phyloP scores from a whole-genome alignment of 2,113 vertebrate genomes.

The Atrichornis clamosus region DNA sequence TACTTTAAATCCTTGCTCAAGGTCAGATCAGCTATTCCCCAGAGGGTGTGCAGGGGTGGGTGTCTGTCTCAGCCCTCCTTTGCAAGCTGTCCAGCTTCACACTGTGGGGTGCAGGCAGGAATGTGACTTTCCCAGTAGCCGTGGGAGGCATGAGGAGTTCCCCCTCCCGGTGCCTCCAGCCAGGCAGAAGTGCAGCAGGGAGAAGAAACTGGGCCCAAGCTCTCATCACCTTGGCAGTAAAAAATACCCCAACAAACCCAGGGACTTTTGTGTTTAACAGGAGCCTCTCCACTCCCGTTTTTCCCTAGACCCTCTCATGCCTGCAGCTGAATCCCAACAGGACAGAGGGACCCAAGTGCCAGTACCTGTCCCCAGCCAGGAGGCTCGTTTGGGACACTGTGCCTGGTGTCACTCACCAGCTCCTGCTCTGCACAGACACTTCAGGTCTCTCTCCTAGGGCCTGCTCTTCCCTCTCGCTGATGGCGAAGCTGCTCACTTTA shows the following conservation, averaged over 20 bases:
- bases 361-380: background rate
- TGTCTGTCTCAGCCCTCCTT: background rate
- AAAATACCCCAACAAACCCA: background rate
- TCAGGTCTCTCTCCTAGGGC: background rate
- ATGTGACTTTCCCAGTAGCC: background rate
- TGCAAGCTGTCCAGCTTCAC: background rate
- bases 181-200: background rate
- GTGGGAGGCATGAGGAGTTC: background rate
- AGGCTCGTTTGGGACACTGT: background rate
- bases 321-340: background rate
- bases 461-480: background rate
- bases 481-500: background rate
- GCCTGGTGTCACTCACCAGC: background rate
- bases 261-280: background rate
- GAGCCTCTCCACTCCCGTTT: background rate
- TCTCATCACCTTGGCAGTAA: background rate
- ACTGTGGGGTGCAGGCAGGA: background rate
- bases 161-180: background rate
- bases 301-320: rapidly evolving
- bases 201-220: background rate
- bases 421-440: background rate
- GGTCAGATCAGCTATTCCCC: background rate
- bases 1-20: background rate
- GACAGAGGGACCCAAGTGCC: background rate
- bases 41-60: background rate